Conservation (phyloP, 53 echinoderm and acorn worm species). For the Astropecten irregularis region DNA sequence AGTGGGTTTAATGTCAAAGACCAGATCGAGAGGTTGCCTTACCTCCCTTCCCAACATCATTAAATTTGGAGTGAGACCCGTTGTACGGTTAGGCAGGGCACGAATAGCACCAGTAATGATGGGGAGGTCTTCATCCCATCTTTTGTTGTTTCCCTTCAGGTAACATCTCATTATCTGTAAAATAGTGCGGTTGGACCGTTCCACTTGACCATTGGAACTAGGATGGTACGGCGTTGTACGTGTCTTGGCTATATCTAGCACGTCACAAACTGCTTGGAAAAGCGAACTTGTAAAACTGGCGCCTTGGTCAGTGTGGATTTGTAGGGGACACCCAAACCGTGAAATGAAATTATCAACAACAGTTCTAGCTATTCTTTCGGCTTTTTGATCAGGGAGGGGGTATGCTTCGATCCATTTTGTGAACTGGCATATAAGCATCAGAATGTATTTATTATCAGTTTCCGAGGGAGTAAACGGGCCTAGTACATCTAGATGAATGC, state of each 20-base stretch:
- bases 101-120: constrained; percentile 64
- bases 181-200: constrained; percentile 50
- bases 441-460: not conserved
- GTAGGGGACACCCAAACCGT: not conserved
- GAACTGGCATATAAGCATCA: constrained; percentile 3
- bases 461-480: not conserved
- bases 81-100: not conserved
- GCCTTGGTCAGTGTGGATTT: not conserved
- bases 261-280: not conserved
- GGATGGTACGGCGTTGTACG: not conserved
- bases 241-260: not conserved
- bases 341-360: not conserved
- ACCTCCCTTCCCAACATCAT: no score
- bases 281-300: not conserved
- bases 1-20: not conserved
- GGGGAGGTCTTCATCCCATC: constrained; percentile 73
- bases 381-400: constrained; percentile 55
- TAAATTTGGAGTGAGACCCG: no score
- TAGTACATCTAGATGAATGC: not conserved
- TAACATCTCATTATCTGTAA: constrained; percentile 53
- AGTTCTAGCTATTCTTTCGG: not conserved
- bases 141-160: constrained; percentile 48
- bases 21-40: constrained; percentile 32
- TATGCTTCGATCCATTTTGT: constrained; percentile 4
- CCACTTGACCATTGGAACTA: not conserved